A percentile compares a stretch with the other conserved stretches of the same genome.
These are phyloP conservation scores for Bactericera cockerelli DNA, from an alignment of 1,140 invertebrate species.

Conservation along the genomic window DNA sequence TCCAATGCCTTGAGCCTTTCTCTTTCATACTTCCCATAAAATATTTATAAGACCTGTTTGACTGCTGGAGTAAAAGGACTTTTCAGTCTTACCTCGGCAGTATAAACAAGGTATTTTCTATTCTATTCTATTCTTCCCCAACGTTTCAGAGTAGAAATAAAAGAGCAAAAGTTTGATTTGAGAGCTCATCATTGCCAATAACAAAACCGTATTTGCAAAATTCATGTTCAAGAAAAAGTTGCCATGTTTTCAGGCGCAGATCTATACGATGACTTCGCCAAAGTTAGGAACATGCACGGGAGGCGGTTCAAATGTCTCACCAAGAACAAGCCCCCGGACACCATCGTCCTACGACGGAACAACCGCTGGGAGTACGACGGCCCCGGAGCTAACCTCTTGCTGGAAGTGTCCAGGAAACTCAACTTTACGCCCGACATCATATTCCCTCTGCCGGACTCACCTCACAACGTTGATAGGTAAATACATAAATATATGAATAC, in stretches of 20 bases:
- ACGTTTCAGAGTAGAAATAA: neutral
- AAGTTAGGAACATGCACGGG: neutral
- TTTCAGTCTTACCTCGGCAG: too few relatives aligned
- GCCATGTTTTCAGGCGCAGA: neutral
- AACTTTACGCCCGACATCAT: neutral
- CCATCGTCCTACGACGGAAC: neutral
- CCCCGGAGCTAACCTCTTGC: neutral
- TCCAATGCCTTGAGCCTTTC: neutral
- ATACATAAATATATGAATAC: neutral
- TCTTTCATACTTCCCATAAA: neutral
- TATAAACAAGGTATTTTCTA: too few relatives aligned
- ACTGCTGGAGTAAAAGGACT: too few relatives aligned
- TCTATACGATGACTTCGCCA: neutral
- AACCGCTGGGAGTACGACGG: neutral
- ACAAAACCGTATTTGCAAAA: neutral
- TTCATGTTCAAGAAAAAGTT: neutral
- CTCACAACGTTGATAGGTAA: neutral
- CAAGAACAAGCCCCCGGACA: constrained; percentile 1
- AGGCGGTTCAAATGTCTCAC: neutral
- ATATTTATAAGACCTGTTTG: neutral
- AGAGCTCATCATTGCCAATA: neutral
- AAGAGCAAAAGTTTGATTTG: neutral
- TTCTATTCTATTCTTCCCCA: too few relatives aligned
- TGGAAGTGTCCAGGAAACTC: neutral
- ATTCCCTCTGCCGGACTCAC: neutral